Evolutionary conservation across 1,140 invertebrate species (phyloP), one percentile per base, ranked within the genome.

Genomic region (Leptopilina boulardi): DNA sequence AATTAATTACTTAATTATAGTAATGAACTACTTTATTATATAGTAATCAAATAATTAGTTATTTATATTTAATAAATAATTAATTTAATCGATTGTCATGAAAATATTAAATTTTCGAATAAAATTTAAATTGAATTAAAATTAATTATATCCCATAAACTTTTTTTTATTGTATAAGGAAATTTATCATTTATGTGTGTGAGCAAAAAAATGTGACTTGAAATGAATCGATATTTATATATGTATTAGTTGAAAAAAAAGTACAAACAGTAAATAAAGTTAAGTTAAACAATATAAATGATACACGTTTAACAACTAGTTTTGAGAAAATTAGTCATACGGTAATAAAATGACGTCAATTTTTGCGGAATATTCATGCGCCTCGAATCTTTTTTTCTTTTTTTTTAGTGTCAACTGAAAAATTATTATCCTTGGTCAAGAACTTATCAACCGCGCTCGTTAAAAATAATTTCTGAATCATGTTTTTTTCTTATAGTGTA

Each of bases 361-460:
- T 51, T 51, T 51, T n/a, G 15, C 5, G 8, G 47, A 51, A 51
- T 51, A 51, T 51, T 51, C 47, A 51, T 51, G 47, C 47, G 47
- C 3, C 47, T 51, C 47, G 47, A 18, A 30, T 30, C 5, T 30
- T 30, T 30, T 30, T 5, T 5, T 30, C 5, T 30, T 30, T 30
- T 30, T 30, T 5, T 30, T 3, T 2, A 51, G 47, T 51, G 47
- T 51, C 47, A 51, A 51, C 47, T 51, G 6, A n/a, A 51, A 51
- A 51, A n/a, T 51, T 51, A 51, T 51, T 51, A 51, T 51, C 47
- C 47, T 51, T 51, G 47, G 47, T 51, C 47, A 51, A 51, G 47
- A 51, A 51, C 47, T 51, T 51, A 51, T 51, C 47, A 51, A 51
- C 34, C 34, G 34, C 47, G 15, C 5, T 51, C n/a, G 47, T 51